phyloP scores from a whole-genome alignment of 2,888 invertebrate species.

The Agonopterix arenella region DNA sequence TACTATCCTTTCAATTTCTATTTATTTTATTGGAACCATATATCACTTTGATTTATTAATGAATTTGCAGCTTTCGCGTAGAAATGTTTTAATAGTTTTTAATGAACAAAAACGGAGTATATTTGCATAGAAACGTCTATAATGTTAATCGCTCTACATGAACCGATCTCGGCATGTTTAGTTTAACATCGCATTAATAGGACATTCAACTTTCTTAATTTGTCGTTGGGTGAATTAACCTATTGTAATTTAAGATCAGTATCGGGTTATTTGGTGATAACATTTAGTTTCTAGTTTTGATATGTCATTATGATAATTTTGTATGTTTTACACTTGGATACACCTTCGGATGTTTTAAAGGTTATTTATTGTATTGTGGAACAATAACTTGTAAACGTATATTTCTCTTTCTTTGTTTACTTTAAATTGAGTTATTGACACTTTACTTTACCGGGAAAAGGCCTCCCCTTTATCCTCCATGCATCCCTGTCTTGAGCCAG shows the following conservation, averaged over 20 bases:
- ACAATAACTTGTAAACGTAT: too few relatives aligned
- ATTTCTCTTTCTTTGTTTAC: too few relatives aligned
- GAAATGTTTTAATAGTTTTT: slow-evolving; percentile 6
- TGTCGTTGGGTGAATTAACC: slow-evolving; percentile 2
- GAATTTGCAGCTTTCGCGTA: slow-evolving; percentile 4
- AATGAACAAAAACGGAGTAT: slow-evolving; percentile 6
- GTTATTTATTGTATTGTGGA: too few relatives aligned
- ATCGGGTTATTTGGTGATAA: slow-evolving; percentile 4
- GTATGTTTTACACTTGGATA: too few relatives aligned
- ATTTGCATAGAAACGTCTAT: slow-evolving; percentile 11
- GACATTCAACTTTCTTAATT: slow-evolving; percentile 34
- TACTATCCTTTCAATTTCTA: slow-evolving; percentile 13
- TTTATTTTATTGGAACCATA: slow-evolving; percentile 15
- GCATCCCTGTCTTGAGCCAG: too few relatives aligned
- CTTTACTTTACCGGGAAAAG: too few relatives aligned
- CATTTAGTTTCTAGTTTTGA: not conserved
- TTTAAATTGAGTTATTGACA: too few relatives aligned
- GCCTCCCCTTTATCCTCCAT: too few relatives aligned
- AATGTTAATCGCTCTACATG: slow-evolving; percentile 27
- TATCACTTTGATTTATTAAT: slow-evolving; percentile 17
- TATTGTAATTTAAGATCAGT: slow-evolving; percentile 1
- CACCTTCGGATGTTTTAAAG: too few relatives aligned
- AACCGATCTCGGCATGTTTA: slow-evolving; percentile 24
- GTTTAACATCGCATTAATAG: slow-evolving; percentile 37
- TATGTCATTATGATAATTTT: too few relatives aligned